Base-by-base conservation (phyloP, 2,797 vertebrate species). In the Melanotaenia maccullochi region DNA sequence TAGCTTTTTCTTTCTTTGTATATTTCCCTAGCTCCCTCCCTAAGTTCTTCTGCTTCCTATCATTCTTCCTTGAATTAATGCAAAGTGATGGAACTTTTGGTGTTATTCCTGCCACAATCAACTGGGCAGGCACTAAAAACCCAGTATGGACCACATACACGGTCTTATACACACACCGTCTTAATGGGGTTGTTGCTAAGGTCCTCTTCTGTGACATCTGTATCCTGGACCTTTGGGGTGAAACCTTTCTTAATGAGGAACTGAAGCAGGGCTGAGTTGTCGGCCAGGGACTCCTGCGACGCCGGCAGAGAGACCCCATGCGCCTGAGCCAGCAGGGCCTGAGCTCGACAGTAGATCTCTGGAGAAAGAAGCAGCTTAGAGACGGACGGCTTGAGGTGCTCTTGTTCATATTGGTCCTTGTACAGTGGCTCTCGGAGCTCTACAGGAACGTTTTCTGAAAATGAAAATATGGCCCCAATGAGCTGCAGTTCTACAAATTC, bases 341-440 rank as follows among this genome's bases (percentile, higher is more conserved):
- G 96, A 28, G 90, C 92, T 30, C 93, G 89, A 87, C 95, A 96
- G 93, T 97, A 97, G 68, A 94, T 92, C 75, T 97, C 96, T 0
- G 95, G 90, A 0, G 96, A 96, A 5, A 96, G 89, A 28, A 98
- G 93, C 78, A 96, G 91, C 82, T 93, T 89, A 12, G 93, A 93
- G 62, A 97, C 88, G 0, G 93, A 90, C 0, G 96, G 96, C 70
- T 96, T 96, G 57, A 97, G 91, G 67, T 96, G 96, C 75, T 95
- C 95, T 73, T 96, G 95, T 0, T 93, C 94, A 42, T 95, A 95
- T 87, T 96, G 96, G 91, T 96, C 96, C 0, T 90, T 94, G 78
- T 96, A 96, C 65, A 97, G 92, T 0, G 95, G 95, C 49, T 97
- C 95, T 47, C 90, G 90, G 52, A 97, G 84, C 87, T 96, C 96